Base-by-base conservation (phyloP, 53 echinoderm and acorn worm genomes). In the Hippasteria phrygiana region DNA sequence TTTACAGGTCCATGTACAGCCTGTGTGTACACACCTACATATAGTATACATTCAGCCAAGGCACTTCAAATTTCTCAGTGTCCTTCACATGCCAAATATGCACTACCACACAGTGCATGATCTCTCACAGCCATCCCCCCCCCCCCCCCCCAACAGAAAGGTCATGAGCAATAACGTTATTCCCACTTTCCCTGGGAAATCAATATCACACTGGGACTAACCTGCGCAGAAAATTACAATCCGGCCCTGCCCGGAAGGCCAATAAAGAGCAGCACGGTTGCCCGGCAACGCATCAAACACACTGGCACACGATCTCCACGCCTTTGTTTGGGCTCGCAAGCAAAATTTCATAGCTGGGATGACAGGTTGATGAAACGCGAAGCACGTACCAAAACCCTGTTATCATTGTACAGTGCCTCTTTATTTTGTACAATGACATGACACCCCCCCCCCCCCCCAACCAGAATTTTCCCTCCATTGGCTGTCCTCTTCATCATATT, bases 251-350 rank as follows among this genome's bases (percentile, higher is more conserved):
- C 41, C 32, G 14, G 47, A 46, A 43, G 12, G 46, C 28, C 31
- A 75, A 75, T 45, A 39, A 31, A 27, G 46, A 28, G 46, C 47
- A 47, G 31, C 75, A 26, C n/a, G 9, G 47, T 75, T 46, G 51
- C 75, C 47, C 24, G 28, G 75, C 75, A 75, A 75, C 75, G 50
- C 75, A 75, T 31, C 75, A 47, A 75, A 75, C 75, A 75, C 28
- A 38, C 31, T 26, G 4, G 75, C 45, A 47, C 75, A 48, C 75
- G 75, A 75, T 46, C 47, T 36, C 28, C 51, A 9, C 34, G 43
- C 75, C 47, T 47, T 75, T 75, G 75, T 73, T 11, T 31, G 39
- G 31, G 16, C 75, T 16, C 16, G 26, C 75, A 47, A 14, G 10
- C 75, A 75, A 75, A 47, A 28, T 75, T 40, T 22, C 24, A 26